These are phyloP conservation scores for Dryobotodes eremita DNA, from an alignment of 2,888 invertebrate species.

Conservation along the genomic window DNA sequence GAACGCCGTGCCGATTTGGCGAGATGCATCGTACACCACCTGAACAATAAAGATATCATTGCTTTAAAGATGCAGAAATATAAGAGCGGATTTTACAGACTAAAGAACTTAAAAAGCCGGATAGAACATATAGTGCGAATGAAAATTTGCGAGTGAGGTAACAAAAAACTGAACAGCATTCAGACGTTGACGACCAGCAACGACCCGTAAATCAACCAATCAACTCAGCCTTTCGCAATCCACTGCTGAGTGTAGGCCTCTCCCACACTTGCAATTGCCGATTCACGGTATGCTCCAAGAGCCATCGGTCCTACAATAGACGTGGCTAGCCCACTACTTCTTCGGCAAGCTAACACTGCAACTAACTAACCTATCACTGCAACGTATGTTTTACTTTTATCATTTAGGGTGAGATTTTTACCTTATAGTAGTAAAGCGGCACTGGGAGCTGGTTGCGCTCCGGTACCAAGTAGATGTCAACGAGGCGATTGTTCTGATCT, in stretches of 20 bases:
- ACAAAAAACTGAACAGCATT: neutral
- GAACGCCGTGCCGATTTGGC: slow-evolving; percentile 90
- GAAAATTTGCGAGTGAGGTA: neutral
- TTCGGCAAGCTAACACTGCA: neutral
- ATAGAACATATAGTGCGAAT: neutral
- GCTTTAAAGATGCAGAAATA: neutral
- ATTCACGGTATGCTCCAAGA: neutral
- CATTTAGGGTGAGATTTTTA: slow-evolving; percentile 52
- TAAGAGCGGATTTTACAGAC: neutral
- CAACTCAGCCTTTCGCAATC: neutral
- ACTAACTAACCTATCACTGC: neutral
- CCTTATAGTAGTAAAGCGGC: slow-evolving; percentile 87
- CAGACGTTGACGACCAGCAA: neutral
- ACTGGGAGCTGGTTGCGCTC: slow-evolving; percentile 83
- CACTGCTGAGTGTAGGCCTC: no score
- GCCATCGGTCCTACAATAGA: neutral
- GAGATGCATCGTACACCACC: slow-evolving; percentile 90
- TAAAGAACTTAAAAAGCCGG: neutral
- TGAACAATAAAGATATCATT: slow-evolving; percentile 64
- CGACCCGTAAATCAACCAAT: neutral
- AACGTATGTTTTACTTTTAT: neutral
- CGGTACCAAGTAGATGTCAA: slow-evolving; percentile 83
- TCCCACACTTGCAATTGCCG: neutral
- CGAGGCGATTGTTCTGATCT: slow-evolving; percentile 83
- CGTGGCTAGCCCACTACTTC: neutral